Conservation (phyloP, 1,140 invertebrate species). For the Aporrectodea caliginosa region DNA sequence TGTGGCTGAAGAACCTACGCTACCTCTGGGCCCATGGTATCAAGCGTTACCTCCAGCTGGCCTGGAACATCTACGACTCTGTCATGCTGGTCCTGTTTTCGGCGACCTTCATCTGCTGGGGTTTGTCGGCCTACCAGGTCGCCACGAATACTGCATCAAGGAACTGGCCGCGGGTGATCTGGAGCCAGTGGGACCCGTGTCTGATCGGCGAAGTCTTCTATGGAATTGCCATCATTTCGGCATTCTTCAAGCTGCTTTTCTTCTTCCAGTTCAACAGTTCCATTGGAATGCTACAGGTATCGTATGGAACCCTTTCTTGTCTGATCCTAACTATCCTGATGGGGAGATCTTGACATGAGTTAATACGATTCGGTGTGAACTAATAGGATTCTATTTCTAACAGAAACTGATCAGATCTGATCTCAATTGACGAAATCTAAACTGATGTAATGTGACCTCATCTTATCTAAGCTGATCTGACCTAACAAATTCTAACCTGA, state of each 20-base stretch:
- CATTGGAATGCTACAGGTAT: constrained; percentile 16
- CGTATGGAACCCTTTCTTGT: too few species aligned
- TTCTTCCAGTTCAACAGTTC: constrained; percentile 12
- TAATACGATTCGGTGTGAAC: too few species aligned
- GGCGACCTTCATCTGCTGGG: constrained; percentile 22
- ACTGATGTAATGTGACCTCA: too few species aligned
- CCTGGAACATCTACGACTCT: constrained; percentile 18
- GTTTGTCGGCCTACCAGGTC: constrained; percentile 3
- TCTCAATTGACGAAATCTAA: too few species aligned
- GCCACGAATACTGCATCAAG: background rate
- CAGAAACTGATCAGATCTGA: too few species aligned
- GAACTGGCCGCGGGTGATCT: background rate
- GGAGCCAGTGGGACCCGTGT: constrained; percentile 10
- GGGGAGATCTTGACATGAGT: too few species aligned
- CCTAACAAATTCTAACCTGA: too few species aligned
- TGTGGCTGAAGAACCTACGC: constrained; percentile 26
- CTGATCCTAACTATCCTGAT: too few species aligned
- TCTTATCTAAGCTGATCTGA: too few species aligned
- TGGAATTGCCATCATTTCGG: background rate
- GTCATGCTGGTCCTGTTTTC: constrained; percentile 15
- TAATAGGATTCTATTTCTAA: too few species aligned
- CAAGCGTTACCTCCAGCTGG: background rate
- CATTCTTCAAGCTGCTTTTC: constrained; percentile 15
- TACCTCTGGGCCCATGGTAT: constrained; percentile 1
- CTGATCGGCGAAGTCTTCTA: constrained; percentile 6